A percentile compares a stretch with the other conserved stretches of the same genome.
phyloP scores from a whole-genome alignment of 2,888 invertebrate genomes.

The Muschampia plurimacula region DNA sequence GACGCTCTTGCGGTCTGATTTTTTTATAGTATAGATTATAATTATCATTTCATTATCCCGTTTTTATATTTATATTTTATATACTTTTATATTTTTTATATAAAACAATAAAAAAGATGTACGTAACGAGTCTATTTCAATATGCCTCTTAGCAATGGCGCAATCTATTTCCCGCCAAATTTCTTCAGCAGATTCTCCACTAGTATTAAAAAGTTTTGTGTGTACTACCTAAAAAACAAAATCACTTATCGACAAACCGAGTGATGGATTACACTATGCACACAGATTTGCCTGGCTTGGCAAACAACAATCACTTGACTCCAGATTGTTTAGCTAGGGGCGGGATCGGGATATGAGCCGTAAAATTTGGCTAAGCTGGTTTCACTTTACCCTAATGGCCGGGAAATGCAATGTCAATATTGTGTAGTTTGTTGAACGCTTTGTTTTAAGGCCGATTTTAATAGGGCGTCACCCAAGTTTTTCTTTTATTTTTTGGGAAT shows the following conservation, averaged over 20 bases:
- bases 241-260: constrained; percentile 44
- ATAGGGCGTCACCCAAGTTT: too few relatives aligned
- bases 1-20: too few relatives aligned
- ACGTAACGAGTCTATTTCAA: too few relatives aligned
- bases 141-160: too few relatives aligned
- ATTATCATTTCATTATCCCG: too few relatives aligned
- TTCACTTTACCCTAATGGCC: constrained; percentile 50
- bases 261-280: constrained; percentile 72
- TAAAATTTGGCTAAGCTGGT: constrained; percentile 63
- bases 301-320: constrained; percentile 78
- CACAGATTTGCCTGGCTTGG: constrained; percentile 76
- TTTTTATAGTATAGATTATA: too few relatives aligned
- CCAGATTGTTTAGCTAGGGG: constrained; percentile 50
- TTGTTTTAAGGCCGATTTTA: neutral
- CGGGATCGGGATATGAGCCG: constrained; percentile 60
- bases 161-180: too few relatives aligned
- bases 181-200: too few relatives aligned
- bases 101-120: too few relatives aligned
- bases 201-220: neutral
- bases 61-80: too few relatives aligned
- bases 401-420: constrained; percentile 35
- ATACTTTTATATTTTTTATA: too few relatives aligned
- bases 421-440: constrained; percentile 20
- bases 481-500: too few relatives aligned
- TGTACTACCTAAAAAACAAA: neutral